phyloP scores from a whole-genome alignment of 2,113 vertebrate species.

The Upupa epops region DNA sequence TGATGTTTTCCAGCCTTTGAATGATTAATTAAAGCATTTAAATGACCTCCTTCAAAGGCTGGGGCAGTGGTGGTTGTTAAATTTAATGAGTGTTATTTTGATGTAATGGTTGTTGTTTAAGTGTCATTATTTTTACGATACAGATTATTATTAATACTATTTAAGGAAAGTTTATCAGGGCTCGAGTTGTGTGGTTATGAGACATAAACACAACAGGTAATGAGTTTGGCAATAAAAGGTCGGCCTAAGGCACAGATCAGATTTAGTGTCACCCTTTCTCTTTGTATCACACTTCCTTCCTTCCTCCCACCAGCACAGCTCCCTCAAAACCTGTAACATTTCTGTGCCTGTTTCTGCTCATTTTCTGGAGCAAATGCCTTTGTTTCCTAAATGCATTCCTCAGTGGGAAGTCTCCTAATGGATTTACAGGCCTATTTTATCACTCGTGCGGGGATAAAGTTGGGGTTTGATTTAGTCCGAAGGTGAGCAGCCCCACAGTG shows the following conservation, averaged over 20 bases:
- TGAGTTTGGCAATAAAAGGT: constrained; percentile 20
- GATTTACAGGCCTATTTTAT: neutral
- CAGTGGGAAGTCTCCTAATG: neutral
- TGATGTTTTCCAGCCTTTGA: constrained; percentile 35
- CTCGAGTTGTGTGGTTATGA: neutral
- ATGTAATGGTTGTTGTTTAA: neutral
- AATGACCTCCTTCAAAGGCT: neutral
- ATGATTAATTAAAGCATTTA: neutral
- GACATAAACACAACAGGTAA: constrained; percentile 37
- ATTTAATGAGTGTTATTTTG: neutral
- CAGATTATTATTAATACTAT: constrained; percentile 26
- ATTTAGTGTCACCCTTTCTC: constrained; percentile 33
- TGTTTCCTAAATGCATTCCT: constrained; percentile 11
- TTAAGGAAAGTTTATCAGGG: neutral
- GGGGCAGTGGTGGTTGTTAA: neutral
- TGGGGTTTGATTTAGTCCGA: neutral
- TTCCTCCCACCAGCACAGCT: constrained; percentile 33
- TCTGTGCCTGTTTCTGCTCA: neutral
- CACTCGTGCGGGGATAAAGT: neutral
- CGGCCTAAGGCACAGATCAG: constrained; percentile 39
- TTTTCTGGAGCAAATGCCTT: neutral
- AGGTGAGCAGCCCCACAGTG: neutral
- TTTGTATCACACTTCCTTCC: constrained; percentile 46
- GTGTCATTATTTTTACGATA: constrained; percentile 21
- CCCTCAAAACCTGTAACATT: constrained; percentile 40